A percentile compares a stretch with the other conserved stretches of the same genome.
These are phyloP conservation scores for Palythoa grandiflora DNA, from an alignment of 92 coral and sea anemone species.

Conservation along the genomic window DNA sequence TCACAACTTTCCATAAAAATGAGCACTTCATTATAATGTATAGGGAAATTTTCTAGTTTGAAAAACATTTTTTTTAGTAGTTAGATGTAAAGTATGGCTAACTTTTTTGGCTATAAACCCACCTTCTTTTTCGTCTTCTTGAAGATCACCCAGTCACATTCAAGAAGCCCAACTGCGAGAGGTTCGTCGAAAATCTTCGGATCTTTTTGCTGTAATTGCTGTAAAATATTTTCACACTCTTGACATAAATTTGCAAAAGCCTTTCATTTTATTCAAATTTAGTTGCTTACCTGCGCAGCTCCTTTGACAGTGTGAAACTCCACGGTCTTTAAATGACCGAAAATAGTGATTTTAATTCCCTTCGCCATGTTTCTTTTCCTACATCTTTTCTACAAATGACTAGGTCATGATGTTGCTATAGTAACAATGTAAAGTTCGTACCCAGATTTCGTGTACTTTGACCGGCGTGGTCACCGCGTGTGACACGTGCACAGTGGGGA, in stretches of 20 bases:
- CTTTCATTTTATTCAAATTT: neutral
- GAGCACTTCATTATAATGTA: too few relatives aligned
- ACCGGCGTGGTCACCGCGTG: constrained; percentile 36
- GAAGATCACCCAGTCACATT: constrained; percentile 93
- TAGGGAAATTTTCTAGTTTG: too few relatives aligned
- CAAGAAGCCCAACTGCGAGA: constrained; percentile 82
- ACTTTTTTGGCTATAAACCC: neutral
- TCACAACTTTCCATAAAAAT: too few relatives aligned
- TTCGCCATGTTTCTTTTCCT: constrained; percentile 83
- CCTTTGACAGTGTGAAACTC: constrained; percentile 94
- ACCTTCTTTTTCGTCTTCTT: constrained; percentile 90
- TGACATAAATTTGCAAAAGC: neutral
- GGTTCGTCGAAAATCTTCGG: constrained; percentile 80
- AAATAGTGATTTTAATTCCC: constrained; percentile 69
- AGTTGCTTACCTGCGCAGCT: constrained; percentile 75
- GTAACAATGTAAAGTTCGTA: constrained; percentile 45
- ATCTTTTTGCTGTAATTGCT: constrained; percentile 83
- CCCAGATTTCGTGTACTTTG: constrained; percentile 40
- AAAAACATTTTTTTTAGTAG: too few relatives aligned
- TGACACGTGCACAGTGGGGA: neutral
- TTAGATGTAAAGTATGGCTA: too few relatives aligned
- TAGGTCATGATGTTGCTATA: constrained; percentile 66
- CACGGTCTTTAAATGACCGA: constrained; percentile 92
- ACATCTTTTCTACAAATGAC: neutral
- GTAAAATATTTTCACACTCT: neutral